A percentile compares a stretch with the other conserved stretches of the same genome.
These are phyloP conservation scores for Tetraodon nigroviridis DNA, from an alignment of 2,113 vertebrate species.

Conservation along the genomic window DNA sequence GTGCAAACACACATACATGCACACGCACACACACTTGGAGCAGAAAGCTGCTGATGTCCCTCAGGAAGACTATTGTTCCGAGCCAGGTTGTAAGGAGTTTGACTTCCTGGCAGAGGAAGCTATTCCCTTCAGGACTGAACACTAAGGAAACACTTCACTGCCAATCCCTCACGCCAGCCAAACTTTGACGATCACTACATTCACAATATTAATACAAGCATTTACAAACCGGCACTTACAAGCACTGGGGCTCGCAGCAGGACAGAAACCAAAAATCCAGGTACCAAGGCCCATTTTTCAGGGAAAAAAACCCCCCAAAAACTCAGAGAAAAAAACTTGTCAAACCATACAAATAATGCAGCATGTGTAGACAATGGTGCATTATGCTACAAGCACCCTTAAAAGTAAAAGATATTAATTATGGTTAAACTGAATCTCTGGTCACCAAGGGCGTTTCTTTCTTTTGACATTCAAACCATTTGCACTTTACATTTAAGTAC, in stretches of 20 bases:
- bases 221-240: slow-evolving; percentile 7
- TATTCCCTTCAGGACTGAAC: slow-evolving; percentile 26
- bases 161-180: slow-evolving; percentile 41
- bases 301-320: not conserved
- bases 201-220: slow-evolving; percentile 28
- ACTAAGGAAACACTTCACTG: slow-evolving; percentile 45
- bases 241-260: not conserved
- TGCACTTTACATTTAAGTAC: slow-evolving; percentile 30
- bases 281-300: slow-evolving; percentile 2
- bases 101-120: slow-evolving; percentile 45
- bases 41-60: slow-evolving; percentile 33
- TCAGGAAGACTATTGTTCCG: slow-evolving; percentile 41
- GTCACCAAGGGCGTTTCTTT: slow-evolving; percentile 18
- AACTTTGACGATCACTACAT: slow-evolving; percentile 30
- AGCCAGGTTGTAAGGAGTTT: slow-evolving; percentile 27
- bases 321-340: not conserved
- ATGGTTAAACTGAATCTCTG: slow-evolving; percentile 29
- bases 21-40: slow-evolving; percentile 8
- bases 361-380: not conserved
- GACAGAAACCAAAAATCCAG: slow-evolving; percentile 15
- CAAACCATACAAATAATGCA: not conserved
- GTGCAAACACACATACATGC: not conserved
- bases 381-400: slow-evolving; percentile 20
- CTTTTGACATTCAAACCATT: slow-evolving; percentile 34
- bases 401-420: slow-evolving; percentile 25